These are phyloP conservation scores for Homarus americanus DNA, from an alignment of 1,140 invertebrate species.

Conservation along the genomic window DNA sequence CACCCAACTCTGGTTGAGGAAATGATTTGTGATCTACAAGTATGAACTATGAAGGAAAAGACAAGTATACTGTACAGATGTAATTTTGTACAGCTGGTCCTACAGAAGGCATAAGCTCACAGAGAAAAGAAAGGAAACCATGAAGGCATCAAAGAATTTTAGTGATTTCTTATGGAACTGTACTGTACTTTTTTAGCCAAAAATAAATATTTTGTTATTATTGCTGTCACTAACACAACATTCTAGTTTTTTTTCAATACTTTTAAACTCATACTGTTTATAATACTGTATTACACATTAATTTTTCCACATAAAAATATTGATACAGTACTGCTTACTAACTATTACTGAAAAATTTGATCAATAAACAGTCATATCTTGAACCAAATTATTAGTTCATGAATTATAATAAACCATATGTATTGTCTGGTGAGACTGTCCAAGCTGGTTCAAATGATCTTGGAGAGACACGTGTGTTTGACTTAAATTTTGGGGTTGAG, in stretches of 20 bases:
- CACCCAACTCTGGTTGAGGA: too few species aligned
- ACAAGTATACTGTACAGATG: too few species aligned
- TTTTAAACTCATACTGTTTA: neutral
- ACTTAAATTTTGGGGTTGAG: slow-evolving; percentile 62
- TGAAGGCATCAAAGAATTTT: neutral
- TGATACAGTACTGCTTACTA: neutral
- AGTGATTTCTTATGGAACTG: too few species aligned
- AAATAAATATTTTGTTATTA: neutral
- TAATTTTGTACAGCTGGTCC: too few species aligned
- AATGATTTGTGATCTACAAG: too few species aligned
- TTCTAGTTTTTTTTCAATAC: neutral
- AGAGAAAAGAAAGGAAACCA: neutral
- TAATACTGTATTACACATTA: slow-evolving; percentile 11
- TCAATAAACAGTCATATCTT: neutral
- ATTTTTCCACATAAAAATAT: neutral
- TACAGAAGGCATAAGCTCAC: too few species aligned
- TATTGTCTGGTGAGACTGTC: slow-evolving; percentile 42
- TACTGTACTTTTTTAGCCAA: neutral
- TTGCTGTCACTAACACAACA: neutral
- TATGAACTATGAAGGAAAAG: too few species aligned
- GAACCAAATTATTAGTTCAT: neutral
- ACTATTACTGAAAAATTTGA: neutral
- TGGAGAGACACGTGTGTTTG: slow-evolving; percentile 58
- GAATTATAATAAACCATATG: slow-evolving; percentile 65
- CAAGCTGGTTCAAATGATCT: slow-evolving; percentile 39